Percentiles rank a stretch among this genome's conserved stretches.
These are phyloP conservation scores for Enteromius trimaculatus DNA, from an alignment of 2,797 vertebrate species.

Conservation along the genomic window DNA sequence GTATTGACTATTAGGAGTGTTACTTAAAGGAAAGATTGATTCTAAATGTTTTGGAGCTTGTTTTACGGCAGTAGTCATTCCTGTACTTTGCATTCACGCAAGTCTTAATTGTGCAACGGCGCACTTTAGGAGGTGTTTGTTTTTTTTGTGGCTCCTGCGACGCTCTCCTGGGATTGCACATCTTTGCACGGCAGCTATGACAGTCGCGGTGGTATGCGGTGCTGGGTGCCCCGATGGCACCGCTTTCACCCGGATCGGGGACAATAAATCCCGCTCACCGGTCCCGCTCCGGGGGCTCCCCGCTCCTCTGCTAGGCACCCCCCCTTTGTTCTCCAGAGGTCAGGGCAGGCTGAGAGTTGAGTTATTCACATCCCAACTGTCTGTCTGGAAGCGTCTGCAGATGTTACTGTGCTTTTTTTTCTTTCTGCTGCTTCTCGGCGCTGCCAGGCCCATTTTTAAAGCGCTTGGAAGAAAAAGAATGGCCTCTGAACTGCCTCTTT, in stretches of 20 bases:
- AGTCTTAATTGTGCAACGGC: slow-evolving; percentile 58
- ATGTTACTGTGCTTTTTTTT: slow-evolving; percentile 84
- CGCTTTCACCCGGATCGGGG: slow-evolving; percentile 61
- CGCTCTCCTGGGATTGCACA: slow-evolving; percentile 66
- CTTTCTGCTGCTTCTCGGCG: slow-evolving; percentile 71
- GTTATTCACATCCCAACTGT: slow-evolving; percentile 89
- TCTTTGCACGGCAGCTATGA: slow-evolving; percentile 76
- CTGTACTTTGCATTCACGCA: slow-evolving; percentile 56
- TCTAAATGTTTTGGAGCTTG: slow-evolving; percentile 74
- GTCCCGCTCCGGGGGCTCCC: slow-evolving; percentile 77
- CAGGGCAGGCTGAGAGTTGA: slow-evolving; percentile 84
- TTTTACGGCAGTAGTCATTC: slow-evolving; percentile 10
- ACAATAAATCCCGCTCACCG: slow-evolving; percentile 80
- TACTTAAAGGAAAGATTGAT: slow-evolving; percentile 74
- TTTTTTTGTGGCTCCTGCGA: slow-evolving; percentile 67
- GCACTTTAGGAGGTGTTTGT: slow-evolving; percentile 59
- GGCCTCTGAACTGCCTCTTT: slow-evolving; percentile 70
- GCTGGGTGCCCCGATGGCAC: slow-evolving; percentile 69
- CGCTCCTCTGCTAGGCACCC: slow-evolving; percentile 82
- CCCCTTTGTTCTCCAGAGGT: slow-evolving; percentile 88
- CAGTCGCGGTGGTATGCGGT: slow-evolving; percentile 74
- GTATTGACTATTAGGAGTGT: slow-evolving; percentile 76
- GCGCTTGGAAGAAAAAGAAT: slow-evolving; percentile 78
- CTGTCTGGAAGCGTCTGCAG: slow-evolving; percentile 86
- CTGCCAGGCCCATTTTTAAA: slow-evolving; percentile 78